Evolutionary conservation across 2,797 vertebrate species (phyloP), one percentile per base, ranked within the genome.

Genomic region (Hylomyscus alleni): DNA sequence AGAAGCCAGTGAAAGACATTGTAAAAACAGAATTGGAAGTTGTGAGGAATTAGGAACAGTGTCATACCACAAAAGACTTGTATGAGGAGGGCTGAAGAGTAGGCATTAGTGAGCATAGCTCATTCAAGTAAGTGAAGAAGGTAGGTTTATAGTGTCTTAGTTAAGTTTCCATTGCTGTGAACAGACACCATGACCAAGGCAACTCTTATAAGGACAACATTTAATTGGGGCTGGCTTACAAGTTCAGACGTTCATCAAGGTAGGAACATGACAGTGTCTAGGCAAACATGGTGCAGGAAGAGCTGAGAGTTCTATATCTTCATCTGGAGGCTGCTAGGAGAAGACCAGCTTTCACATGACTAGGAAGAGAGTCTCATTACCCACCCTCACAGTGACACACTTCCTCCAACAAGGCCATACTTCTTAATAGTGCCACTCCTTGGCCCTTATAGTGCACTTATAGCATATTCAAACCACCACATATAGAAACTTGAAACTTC

Each of bases 401-500:
- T 69, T n/a, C 67, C 67, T 69, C 67, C 67, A 69, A 69, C 14
- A n/a, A 69, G 67, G 67, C 67, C 67, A 69, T 6, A 34, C 31
- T 14, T 34, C 6, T 34, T 67, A 67, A 34, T 67, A 67, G 65
- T 67, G 65, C 65, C 65, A 34, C 65, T 34, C 65, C 31, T 67
- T 3, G 12, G 65, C 65, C 65, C 34, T n/a, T n/a, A n/a, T n/a
- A n/a, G n/a, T n/a, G n/a, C n/a, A n/a, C n/a, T n/a, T n/a, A n/a
- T n/a, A 34, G 65, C 65, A 67, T 34, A 34, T 67, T 34, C 31
- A 34, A 67, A 67, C 31, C 60, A 67, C 65, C 2, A 34, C 65
- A 67, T 67, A 67, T 78, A 65, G 89, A 91, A 95, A 82, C 77
- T 76, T 67, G 62, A 54, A 75, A 67, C 22, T 94, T 94, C 7